Percentiles rank a stretch among this genome's conserved stretches.
Evolutionary conservation across 2,113 vertebrate species (phyloP).

Genomic region (Columbina picui): DNA sequence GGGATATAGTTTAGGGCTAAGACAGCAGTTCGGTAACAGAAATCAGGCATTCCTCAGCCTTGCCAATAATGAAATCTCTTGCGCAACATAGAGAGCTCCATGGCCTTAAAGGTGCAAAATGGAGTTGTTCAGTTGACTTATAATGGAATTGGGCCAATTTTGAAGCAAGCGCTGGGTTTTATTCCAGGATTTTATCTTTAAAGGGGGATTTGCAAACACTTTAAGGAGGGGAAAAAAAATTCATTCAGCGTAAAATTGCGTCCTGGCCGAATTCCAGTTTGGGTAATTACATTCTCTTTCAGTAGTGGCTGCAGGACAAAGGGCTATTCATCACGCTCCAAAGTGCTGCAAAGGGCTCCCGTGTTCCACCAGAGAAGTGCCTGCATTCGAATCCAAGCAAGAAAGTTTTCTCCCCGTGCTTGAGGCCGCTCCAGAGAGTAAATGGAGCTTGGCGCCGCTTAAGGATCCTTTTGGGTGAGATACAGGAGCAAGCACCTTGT

Average conservation of each 20-base stretch:
- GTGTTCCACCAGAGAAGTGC: not conserved
- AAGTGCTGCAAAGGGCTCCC: slow-evolving; percentile 57
- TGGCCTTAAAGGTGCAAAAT: slow-evolving; percentile 51
- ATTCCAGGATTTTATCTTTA: slow-evolving; percentile 59
- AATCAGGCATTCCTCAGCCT: slow-evolving; percentile 5
- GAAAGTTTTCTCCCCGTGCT: slow-evolving; percentile 16
- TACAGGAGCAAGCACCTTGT: not conserved
- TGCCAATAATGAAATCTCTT: not conserved
- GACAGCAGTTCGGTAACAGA: not conserved
- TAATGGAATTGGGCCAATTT: slow-evolving; percentile 43
- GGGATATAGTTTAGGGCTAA: slow-evolving; percentile 6
- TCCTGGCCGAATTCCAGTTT: slow-evolving; percentile 60
- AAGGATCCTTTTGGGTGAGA: slow-evolving; percentile 51
- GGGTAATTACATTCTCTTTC: slow-evolving; percentile 61
- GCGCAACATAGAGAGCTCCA: not conserved
- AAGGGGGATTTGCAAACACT: slow-evolving; percentile 63
- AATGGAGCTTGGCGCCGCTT: slow-evolving; percentile 15
- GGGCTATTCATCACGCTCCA: slow-evolving; percentile 57
- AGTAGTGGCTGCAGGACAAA: slow-evolving; percentile 62
- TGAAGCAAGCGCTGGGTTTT: not conserved
- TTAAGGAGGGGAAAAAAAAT: not conserved
- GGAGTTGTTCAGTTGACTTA: slow-evolving; percentile 50
- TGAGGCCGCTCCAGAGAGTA: not conserved
- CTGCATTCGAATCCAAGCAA: not conserved
- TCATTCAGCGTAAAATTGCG: slow-evolving; percentile 53